Evolutionary conservation across 2,888 invertebrate species (phyloP).

Genomic region (Rhynchonema sp.): DNA sequence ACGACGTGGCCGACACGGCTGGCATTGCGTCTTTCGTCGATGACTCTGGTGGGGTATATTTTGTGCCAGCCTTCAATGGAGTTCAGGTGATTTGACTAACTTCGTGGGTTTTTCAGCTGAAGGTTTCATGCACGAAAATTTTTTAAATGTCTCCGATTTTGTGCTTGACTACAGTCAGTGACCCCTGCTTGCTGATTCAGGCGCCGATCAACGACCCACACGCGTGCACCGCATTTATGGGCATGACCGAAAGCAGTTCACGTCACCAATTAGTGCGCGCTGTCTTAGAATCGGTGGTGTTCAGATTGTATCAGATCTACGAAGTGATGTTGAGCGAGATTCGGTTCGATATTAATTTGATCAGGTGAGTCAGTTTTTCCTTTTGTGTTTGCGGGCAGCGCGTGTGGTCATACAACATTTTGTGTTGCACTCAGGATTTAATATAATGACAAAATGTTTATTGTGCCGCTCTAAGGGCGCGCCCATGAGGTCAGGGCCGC

Average conservation of each 20-base stretch:
- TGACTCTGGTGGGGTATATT: slow-evolving; percentile 36
- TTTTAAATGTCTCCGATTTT: too few relatives aligned
- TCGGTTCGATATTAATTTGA: slow-evolving; percentile 33
- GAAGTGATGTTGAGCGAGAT: slow-evolving; percentile 52
- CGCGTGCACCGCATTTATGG: slow-evolving; percentile 64
- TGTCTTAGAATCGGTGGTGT: slow-evolving; percentile 63
- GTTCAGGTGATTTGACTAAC: too few relatives aligned
- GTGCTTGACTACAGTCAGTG: too few relatives aligned
- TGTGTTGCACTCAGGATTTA: too few relatives aligned
- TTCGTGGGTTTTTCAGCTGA: too few relatives aligned
- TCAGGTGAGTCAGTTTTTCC: slow-evolving; percentile 38
- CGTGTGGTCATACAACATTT: too few relatives aligned
- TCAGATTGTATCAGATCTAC: slow-evolving; percentile 56
- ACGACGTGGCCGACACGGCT: slow-evolving; percentile 9
- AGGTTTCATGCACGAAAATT: too few relatives aligned
- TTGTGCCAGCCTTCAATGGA: slow-evolving; percentile 73
- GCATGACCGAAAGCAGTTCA: slow-evolving; percentile 37
- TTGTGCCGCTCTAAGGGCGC: too few relatives aligned
- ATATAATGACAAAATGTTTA: too few relatives aligned
- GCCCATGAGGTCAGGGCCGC: too few relatives aligned
- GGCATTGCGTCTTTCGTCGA: slow-evolving; percentile 12
- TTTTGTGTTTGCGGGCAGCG: not conserved
- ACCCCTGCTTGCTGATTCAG: slow-evolving; percentile 39
- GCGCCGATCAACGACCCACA: slow-evolving; percentile 68
- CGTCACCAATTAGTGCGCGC: slow-evolving; percentile 54